A percentile compares a stretch with the other conserved stretches of the same genome.
These are phyloP conservation scores for Ceryle rudis DNA, from an alignment of 2,797 vertebrate genomes.

Conservation along the genomic window DNA sequence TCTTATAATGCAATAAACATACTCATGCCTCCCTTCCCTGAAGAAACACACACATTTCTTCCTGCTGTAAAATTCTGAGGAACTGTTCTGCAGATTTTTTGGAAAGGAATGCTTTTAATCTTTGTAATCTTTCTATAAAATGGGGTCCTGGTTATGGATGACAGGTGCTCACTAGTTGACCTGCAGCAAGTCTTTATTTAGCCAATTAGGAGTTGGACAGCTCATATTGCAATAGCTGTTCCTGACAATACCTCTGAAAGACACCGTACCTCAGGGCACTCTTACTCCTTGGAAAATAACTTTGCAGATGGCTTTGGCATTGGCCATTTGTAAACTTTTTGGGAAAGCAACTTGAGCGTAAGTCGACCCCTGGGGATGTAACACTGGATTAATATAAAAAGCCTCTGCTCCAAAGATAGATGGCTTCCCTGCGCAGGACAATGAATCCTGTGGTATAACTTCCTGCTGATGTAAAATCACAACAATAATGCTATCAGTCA, in stretches of 20 bases:
- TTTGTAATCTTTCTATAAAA: background rate
- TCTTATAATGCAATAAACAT: background rate
- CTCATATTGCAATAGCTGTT: background rate
- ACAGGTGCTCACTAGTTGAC: background rate
- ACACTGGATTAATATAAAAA: background rate
- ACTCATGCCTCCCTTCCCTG: background rate
- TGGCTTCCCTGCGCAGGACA: background rate
- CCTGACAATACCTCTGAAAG: background rate
- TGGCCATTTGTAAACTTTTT: background rate
- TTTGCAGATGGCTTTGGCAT: background rate
- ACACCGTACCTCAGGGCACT: background rate
- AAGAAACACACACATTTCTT: background rate
- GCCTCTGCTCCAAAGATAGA: background rate
- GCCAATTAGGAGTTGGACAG: background rate
- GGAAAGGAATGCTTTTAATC: background rate
- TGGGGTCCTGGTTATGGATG: background rate
- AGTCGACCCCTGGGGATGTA: background rate
- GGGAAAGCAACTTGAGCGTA: background rate
- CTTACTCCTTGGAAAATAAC: background rate
- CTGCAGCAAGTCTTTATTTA: background rate
- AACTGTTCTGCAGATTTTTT: background rate
- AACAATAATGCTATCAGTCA: fast-evolving
- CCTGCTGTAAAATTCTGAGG: background rate
- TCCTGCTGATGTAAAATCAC: background rate
- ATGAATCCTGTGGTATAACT: background rate